Percentiles rank a stretch among this genome's conserved stretches.
Evolutionary conservation across 2,797 vertebrate genomes (phyloP).

Genomic region (Threskiornis aethiopicus): DNA sequence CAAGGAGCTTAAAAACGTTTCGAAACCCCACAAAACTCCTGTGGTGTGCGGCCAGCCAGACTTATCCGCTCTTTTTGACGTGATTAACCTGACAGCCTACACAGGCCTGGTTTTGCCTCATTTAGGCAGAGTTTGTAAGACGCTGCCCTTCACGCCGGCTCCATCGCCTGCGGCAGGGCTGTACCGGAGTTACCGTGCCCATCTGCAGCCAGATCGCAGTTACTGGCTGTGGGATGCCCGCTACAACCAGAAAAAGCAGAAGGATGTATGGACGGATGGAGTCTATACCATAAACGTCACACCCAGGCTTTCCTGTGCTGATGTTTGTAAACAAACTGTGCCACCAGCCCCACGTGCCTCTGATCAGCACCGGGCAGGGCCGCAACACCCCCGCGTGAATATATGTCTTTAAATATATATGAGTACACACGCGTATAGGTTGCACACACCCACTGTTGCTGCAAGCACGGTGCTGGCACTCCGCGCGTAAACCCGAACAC

Average conservation of each 20-base stretch:
- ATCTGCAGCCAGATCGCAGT: accelerated
- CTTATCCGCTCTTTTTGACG: not conserved
- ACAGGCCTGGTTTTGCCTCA: not conserved
- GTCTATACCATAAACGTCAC: not conserved
- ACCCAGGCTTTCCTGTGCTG: not conserved
- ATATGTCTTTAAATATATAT: accelerated
- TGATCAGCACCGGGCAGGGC: not conserved
- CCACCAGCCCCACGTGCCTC: not conserved
- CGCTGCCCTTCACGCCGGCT: not conserved
- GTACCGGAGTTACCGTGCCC: not conserved
- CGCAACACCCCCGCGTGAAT: accelerated
- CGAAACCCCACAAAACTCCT: not conserved
- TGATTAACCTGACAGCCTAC: not conserved
- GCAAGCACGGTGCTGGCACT: not conserved
- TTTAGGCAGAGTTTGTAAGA: not conserved
- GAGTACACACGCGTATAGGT: accelerated
- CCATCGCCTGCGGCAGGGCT: accelerated
- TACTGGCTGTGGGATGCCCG: not conserved
- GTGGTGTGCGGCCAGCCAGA: not conserved
- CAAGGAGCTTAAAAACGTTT: not conserved
- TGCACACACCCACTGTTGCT: not conserved
- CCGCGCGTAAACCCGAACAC: accelerated
- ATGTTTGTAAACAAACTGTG: not conserved
- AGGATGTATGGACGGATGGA: not conserved
- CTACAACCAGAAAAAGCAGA: not conserved